Base-by-base conservation (phyloP, 2,797 vertebrate genomes). In the Dicrostonyx torquatus region DNA sequence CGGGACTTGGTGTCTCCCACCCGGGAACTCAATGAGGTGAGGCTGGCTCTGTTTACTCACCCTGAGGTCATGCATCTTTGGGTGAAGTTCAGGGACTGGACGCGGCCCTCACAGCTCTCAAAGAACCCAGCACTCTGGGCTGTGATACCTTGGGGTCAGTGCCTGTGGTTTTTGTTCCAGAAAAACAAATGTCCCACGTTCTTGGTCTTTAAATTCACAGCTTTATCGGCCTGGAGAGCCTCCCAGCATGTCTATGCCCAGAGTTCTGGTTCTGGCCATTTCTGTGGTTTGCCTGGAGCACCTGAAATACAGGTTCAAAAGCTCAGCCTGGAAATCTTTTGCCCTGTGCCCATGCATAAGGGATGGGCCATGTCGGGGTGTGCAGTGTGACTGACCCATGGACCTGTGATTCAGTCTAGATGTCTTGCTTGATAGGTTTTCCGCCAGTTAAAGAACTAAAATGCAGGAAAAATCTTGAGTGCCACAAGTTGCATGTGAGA, bases 261-360 rank as follows among this genome's bases (percentile, higher is more conserved):
- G 43, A 14, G 50, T 53, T 87, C 24, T 60, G 17, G 55, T 1
- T 2, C 7, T 10, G 53, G 53, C 89, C 20, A 0, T 11, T 45
- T 37, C 13, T 7, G 40, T 60, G 66, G n/a, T 77, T 48, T 18
- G n/a, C 3, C 0, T 34, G 37, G 26, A 0, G 0, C 5, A 31
- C 48, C 37, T 3, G 14, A 45, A 3, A 1, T 10, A 2, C 0
- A 2, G 5, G 15, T 7, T 17, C 14, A 1, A 1, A 6, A 0
- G 18, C 55, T 58, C 43, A 8, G 1, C 64, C 55, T 18, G 84
- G 14, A 29, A 14, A 76, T 5, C 37, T 22, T 64, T 40, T 29
- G 2, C 66, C 34, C 20, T 2, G 2, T 10, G 5, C 10, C 18
- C 1, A 8, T 5, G 55, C n/a, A 1, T 13, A 10, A 34, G 12